These are phyloP conservation scores for Microtus californicus DNA, from an alignment of 2,797 vertebrate species.

Conservation along the genomic window DNA sequence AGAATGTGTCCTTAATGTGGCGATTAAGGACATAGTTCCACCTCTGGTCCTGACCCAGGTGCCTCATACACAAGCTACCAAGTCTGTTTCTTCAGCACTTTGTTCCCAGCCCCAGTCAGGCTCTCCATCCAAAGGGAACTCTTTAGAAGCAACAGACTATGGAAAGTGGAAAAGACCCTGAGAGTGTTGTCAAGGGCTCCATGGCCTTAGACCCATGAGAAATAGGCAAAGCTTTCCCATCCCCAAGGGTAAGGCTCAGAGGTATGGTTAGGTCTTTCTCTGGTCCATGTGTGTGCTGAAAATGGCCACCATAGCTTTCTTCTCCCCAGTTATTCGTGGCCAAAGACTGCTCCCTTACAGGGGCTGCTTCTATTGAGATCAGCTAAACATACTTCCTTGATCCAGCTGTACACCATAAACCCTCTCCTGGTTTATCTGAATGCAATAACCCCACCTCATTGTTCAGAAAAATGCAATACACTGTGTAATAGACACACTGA, in stretches of 20 bases:
- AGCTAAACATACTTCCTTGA: neutral
- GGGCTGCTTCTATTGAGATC: neutral
- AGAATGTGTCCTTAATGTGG: neutral
- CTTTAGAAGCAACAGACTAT: neutral
- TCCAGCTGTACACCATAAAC: neutral
- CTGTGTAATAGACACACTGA: neutral
- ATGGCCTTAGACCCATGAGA: neutral
- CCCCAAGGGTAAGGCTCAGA: neutral
- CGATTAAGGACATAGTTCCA: neutral
- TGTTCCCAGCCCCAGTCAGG: neutral
- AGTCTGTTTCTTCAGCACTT: neutral
- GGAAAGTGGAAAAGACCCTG: neutral
- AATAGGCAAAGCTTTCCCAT: neutral
- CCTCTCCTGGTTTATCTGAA: neutral
- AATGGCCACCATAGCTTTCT: neutral
- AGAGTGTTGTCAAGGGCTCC: neutral
- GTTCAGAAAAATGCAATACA: neutral
- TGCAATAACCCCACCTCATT: neutral
- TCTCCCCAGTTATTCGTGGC: neutral
- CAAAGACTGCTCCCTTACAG: neutral
- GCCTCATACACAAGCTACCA: neutral
- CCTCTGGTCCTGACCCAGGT: neutral
- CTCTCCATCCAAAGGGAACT: neutral
- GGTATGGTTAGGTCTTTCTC: neutral
- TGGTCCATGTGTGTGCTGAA: neutral